Evolutionary conservation across 2,888 invertebrate genomes (phyloP), one percentile per base, ranked within the genome.

Genomic region (Caenorhabditis doughertyi): DNA sequence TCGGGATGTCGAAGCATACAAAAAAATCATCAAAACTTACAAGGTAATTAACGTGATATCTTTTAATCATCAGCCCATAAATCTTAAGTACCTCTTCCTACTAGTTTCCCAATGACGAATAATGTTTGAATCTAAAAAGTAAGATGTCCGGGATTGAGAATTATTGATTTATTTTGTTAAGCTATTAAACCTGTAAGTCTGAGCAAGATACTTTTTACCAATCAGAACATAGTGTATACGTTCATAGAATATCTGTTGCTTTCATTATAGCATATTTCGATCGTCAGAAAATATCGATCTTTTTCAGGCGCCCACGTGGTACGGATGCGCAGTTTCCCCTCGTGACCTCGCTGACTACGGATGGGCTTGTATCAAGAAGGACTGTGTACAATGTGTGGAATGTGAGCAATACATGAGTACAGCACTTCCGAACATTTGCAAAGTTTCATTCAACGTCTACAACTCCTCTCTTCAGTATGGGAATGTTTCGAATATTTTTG

Each of bases 311-410:
- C 83, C 83, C 18, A 27, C 42, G 16, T 79, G 79, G 79, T 76
- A 56, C 47, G 79, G 79, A 35, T 79, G 79, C 53, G 81, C 77
- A n/a, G 65, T 84, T 18, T 65, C 81, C 0, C 83, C 84, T n/a
- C 72, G 83, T 11, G 84, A 86, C n/a, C 65, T 86, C 29, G 86
- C 82, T 0, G 80, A 80, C 32, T 83, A 56, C 56, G 86, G 86
- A 21, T 86, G 86, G 86, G 62, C 56, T 55, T 72, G 76, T 44
- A 44, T 83, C 11, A 77, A 77, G 60, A 74, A 82, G 9, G 73
- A 84, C 49, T 13, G 32, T 27, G 82, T 81, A 0, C 56, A 84
- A 58, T 86, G 86, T 39, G 58, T 65, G 0, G 77, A 76, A 32
- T 86, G 86, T 51, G 65, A 76, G 18, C 70, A 76, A 29, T 49